These are phyloP conservation scores for Speoplatyrhinus poulsoni DNA, from an alignment of 2,113 vertebrate species.

Conservation along the genomic window DNA sequence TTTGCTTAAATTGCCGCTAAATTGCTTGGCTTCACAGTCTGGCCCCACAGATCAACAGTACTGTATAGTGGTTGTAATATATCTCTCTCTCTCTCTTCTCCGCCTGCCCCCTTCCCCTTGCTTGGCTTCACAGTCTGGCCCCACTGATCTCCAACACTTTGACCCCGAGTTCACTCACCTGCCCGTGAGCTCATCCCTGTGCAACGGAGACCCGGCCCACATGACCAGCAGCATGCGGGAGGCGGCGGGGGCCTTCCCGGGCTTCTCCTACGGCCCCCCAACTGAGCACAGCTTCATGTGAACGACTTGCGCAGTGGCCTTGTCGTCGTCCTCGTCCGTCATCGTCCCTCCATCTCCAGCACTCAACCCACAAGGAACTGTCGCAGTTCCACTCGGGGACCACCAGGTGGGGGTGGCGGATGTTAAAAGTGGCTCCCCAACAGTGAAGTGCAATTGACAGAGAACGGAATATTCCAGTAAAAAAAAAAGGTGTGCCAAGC, in stretches of 20 bases:
- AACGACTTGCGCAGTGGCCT: constrained; percentile 7
- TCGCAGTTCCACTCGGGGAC: constrained; percentile 25
- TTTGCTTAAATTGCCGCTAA: too few species aligned
- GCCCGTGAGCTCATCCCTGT: constrained; percentile 76
- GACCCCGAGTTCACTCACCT: constrained; percentile 82
- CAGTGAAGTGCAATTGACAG: constrained; percentile 23
- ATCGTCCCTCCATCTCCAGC: neutral
- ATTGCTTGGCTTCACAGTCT: too few species aligned
- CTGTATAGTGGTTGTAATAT: neutral
- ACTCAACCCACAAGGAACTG: neutral
- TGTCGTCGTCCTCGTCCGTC: neutral
- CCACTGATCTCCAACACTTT: constrained; percentile 79
- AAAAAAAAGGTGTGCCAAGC: constrained; percentile 60
- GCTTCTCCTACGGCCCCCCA: constrained; percentile 80
- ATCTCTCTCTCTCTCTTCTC: neutral
- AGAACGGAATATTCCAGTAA: neutral
- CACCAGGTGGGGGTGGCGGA: neutral
- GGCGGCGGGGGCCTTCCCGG: constrained; percentile 79
- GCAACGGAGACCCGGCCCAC: constrained; percentile 61
- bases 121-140: constrained; percentile 67
- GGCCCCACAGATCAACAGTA: neutral
- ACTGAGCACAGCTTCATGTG: constrained; percentile 70
- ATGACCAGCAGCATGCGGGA: constrained; percentile 77
- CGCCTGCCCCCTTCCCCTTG: neutral
- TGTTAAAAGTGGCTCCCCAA: neutral